Evolutionary conservation across 2,888 invertebrate genomes (phyloP).

Genomic region (Orchestes rusci): DNA sequence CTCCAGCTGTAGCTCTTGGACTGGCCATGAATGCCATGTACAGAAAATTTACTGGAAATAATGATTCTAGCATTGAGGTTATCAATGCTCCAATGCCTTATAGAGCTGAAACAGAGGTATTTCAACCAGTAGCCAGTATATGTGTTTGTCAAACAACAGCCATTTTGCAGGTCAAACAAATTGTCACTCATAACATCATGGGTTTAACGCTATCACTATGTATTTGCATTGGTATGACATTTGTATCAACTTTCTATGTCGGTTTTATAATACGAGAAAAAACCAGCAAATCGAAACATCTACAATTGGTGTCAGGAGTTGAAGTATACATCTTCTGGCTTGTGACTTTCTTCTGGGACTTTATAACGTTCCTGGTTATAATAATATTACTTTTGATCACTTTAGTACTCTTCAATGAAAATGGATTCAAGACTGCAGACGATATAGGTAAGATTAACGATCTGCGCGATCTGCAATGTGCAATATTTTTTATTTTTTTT

Average conservation of each 20-base stretch:
- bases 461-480: not conserved
- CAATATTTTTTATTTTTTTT: not conserved
- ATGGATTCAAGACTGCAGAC: conserved; percentile 49
- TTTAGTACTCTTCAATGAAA: conserved; percentile 58
- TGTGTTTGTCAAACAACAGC: not conserved
- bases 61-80: conserved; percentile 35
- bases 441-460: conserved; percentile 48
- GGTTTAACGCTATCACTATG: conserved; percentile 58
- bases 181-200: conserved; percentile 39
- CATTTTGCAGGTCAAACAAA: conserved; percentile 33
- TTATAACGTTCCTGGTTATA: conserved; percentile 55
- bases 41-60: conserved; percentile 33
- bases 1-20: conserved; percentile 59
- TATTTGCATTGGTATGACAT: conserved; percentile 65
- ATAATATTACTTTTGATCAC: conserved; percentile 52
- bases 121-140: conserved; percentile 17
- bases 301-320: conserved; percentile 67
- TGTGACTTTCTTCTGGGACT: conserved; percentile 61
- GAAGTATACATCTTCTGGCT: conserved; percentile 62
- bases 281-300: conserved; percentile 58
- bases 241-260: conserved; percentile 58
- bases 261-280: conserved; percentile 60
- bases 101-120: conserved; percentile 50
- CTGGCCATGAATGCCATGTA: conserved; percentile 59
- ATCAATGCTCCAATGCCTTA: conserved; percentile 65